These are phyloP conservation scores for Pholis gunnellus DNA, from an alignment of 2,113 vertebrate species.

Conservation along the genomic window DNA sequence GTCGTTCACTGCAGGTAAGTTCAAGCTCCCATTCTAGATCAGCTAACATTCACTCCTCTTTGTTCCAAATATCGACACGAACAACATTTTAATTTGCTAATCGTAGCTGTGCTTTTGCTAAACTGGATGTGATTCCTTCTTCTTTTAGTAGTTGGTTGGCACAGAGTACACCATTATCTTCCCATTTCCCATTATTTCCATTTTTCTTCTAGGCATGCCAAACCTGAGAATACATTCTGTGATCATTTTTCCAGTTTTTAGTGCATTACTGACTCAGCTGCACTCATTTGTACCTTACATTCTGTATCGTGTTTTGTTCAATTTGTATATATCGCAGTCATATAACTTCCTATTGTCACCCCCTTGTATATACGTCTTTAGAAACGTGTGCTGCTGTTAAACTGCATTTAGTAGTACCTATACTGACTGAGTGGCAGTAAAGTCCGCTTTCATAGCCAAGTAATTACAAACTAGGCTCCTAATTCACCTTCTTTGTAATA, in stretches of 20 bases:
- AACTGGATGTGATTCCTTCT: background rate
- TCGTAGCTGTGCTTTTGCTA: background rate
- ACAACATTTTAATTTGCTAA: background rate
- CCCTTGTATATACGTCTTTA: background rate
- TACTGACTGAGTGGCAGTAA: background rate
- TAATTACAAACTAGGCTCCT: background rate
- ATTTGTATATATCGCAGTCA: background rate
- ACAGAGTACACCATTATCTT: background rate
- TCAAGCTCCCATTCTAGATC: fast-evolving
- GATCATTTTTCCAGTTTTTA: background rate
- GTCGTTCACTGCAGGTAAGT: conserved; percentile 95
- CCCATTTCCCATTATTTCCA: background rate
- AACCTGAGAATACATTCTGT: background rate
- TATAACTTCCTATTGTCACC: background rate
- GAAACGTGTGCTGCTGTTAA: background rate
- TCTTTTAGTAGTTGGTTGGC: background rate
- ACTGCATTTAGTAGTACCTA: background rate
- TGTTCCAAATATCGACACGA: background rate
- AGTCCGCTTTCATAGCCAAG: background rate
- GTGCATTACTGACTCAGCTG: background rate
- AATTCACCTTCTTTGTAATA: background rate
- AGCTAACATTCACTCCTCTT: background rate
- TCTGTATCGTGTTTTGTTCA: background rate
- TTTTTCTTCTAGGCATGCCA: too few relatives aligned
- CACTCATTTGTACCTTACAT: background rate